Percentiles rank a stretch among this genome's conserved stretches.
These are phyloP conservation scores for Actenoides lindsayi DNA, from an alignment of 2,113 vertebrate genomes.

Conservation along the genomic window DNA sequence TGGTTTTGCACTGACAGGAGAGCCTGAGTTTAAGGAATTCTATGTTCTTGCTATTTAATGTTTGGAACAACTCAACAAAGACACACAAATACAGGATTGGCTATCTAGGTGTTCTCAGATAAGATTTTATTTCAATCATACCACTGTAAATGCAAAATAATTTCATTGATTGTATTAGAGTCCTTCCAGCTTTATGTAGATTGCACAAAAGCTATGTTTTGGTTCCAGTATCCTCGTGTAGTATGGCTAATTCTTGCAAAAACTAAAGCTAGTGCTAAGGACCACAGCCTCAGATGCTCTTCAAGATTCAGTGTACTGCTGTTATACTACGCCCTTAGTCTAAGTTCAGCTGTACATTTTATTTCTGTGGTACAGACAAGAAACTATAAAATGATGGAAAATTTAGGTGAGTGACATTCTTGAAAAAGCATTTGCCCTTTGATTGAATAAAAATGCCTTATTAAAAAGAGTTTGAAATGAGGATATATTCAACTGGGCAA, in stretches of 20 bases:
- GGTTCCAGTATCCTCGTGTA: background rate
- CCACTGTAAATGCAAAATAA: background rate
- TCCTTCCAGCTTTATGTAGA: background rate
- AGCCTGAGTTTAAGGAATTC: background rate
- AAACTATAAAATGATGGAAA: background rate
- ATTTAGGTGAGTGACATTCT: background rate
- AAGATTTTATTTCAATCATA: background rate
- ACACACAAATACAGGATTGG: accelerated
- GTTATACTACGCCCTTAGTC: background rate
- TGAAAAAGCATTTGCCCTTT: conserved; percentile 7
- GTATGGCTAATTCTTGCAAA: background rate
- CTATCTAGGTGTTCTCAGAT: background rate
- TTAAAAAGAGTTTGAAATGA: conserved; percentile 42
- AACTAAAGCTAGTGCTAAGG: background rate
- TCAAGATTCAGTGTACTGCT: background rate
- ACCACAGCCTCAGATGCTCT: background rate
- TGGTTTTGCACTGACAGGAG: background rate
- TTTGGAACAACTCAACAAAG: background rate
- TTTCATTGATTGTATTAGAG: background rate
- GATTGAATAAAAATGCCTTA: conserved; percentile 5
- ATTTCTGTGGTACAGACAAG: background rate
- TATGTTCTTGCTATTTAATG: background rate
- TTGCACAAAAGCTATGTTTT: background rate
- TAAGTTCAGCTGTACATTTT: background rate
- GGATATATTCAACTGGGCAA: background rate